Evolutionary conservation across 1,140 invertebrate species (phyloP).

Genomic region (Paralvinella palmiformis): DNA sequence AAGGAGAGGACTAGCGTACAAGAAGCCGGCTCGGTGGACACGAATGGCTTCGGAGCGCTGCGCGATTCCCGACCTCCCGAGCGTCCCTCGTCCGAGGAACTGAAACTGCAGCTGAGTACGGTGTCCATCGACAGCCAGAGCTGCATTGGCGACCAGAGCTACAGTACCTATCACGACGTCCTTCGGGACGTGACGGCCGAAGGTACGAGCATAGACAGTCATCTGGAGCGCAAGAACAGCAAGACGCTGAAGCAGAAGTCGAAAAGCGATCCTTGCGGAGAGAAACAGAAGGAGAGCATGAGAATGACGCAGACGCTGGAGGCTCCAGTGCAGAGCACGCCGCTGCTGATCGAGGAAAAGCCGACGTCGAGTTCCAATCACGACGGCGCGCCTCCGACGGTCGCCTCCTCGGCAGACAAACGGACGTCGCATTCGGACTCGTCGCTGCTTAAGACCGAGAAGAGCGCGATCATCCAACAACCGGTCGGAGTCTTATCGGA

Average conservation of each 20-base stretch:
- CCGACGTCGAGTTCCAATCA: background rate
- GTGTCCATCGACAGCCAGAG: background rate
- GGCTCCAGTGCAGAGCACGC: background rate
- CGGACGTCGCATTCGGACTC: background rate
- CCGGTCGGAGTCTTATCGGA: too few species aligned
- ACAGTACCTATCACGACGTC: background rate
- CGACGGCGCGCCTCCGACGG: background rate
- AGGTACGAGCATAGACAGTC: background rate
- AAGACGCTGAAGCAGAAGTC: conserved; percentile 10
- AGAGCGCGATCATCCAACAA: too few species aligned
- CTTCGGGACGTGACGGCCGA: background rate
- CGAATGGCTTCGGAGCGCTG: background rate
- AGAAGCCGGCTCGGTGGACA: conserved; percentile 1
- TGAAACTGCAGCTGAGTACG: background rate
- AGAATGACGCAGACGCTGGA: too few species aligned
- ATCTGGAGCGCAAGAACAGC: conserved; percentile 7
- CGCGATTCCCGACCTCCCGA: background rate
- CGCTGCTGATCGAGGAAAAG: background rate
- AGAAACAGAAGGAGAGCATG: conserved; percentile 6
- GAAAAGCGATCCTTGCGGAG: conserved; percentile 6
- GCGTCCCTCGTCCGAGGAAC: background rate
- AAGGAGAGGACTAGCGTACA: background rate
- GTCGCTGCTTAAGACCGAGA: background rate
- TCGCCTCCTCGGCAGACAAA: background rate
- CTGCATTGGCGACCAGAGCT: background rate